Percentiles rank a stretch among this genome's conserved stretches.
These are phyloP conservation scores for Otus sunia DNA, from an alignment of 2,113 vertebrate genomes.

Conservation along the genomic window DNA sequence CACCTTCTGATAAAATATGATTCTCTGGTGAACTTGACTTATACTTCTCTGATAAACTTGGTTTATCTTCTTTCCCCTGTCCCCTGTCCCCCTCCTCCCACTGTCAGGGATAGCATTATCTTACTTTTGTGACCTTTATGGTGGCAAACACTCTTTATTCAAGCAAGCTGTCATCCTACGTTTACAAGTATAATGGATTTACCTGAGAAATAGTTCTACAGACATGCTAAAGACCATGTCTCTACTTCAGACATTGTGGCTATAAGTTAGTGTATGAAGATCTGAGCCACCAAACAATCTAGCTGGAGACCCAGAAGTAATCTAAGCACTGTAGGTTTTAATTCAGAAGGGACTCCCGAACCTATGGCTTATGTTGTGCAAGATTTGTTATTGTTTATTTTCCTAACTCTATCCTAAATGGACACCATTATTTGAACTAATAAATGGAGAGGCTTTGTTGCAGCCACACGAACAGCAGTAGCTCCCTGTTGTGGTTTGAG, in stretches of 20 bases:
- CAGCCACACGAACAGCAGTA: background rate
- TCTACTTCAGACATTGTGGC: background rate
- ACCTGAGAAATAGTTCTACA: background rate
- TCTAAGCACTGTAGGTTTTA: background rate
- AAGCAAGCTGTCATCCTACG: background rate
- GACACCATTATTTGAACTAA: background rate
- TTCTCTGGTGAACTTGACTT: background rate
- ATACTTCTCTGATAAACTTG: background rate
- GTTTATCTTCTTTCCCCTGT: background rate
- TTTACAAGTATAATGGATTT: background rate
- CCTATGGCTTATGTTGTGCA: background rate
- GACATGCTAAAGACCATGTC: background rate
- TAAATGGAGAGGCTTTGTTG: background rate
- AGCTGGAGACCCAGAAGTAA: background rate
- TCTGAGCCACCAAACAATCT: background rate
- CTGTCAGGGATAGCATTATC: background rate
- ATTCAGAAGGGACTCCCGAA: background rate
- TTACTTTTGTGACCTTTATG: background rate
- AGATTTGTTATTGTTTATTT: background rate
- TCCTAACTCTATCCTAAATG: background rate
- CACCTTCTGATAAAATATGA: background rate
- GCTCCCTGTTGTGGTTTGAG: background rate
- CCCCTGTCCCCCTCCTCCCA: too few species aligned
- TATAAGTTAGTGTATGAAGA: background rate
- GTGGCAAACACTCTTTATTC: background rate